Evolutionary conservation across 2,888 invertebrate genomes (phyloP).

Genomic region (Eupeodes luniger): DNA sequence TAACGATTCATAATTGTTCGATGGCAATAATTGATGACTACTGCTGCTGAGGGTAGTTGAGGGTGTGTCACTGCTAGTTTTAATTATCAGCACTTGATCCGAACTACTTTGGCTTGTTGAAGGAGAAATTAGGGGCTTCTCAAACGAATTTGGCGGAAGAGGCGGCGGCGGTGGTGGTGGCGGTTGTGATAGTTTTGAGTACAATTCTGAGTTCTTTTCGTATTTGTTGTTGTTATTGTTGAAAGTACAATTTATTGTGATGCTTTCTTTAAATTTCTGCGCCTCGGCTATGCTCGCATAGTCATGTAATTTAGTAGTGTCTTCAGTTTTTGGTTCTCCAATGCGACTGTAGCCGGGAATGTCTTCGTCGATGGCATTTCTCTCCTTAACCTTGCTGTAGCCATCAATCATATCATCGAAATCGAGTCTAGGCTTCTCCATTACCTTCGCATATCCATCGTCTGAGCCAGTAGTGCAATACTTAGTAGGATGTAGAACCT

Average conservation of each 20-base stretch:
- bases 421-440: constrained; percentile 81
- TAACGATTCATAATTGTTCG: constrained; percentile 92
- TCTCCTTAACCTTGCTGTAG: constrained; percentile 81
- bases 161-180: constrained; percentile 78
- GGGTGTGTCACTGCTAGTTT: constrained; percentile 79
- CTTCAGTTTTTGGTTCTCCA: constrained; percentile 78
- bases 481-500: constrained; percentile 87
- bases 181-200: constrained; percentile 79
- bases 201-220: constrained; percentile 77
- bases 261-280: constrained; percentile 80
- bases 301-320: constrained; percentile 79
- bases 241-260: constrained; percentile 79
- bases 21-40: constrained; percentile 85
- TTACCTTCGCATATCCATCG: constrained; percentile 84
- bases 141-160: constrained; percentile 76
- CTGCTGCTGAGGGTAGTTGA: constrained; percentile 79
- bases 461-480: constrained; percentile 79
- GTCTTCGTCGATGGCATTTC: constrained; percentile 77
- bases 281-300: constrained; percentile 84
- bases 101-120: constrained; percentile 76
- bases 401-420: constrained; percentile 79
- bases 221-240: constrained; percentile 77
- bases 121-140: constrained; percentile 60
- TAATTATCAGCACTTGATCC: constrained; percentile 72
- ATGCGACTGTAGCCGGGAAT: constrained; percentile 82